Evolutionary conservation across 2,888 invertebrate genomes (phyloP).

Genomic region (Linyphia triangularis): DNA sequence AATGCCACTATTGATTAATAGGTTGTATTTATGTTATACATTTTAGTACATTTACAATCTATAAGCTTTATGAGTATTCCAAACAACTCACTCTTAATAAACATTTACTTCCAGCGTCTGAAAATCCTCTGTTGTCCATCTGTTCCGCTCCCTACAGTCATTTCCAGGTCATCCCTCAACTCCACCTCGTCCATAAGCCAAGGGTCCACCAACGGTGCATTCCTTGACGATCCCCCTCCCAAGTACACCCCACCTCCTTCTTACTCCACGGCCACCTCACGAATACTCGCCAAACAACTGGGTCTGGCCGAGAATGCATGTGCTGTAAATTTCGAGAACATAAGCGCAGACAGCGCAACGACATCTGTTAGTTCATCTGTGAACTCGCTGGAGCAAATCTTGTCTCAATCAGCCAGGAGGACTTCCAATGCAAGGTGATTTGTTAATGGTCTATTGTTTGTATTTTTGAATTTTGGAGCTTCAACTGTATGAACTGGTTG

Average conservation of each 20-base stretch:
- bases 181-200: conserved; percentile 54
- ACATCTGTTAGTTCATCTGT: not conserved
- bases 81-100: too few species aligned
- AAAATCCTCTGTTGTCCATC: conserved; percentile 62
- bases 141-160: conserved; percentile 26
- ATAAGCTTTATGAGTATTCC: too few species aligned
- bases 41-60: too few species aligned
- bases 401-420: not conserved
- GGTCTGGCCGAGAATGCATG: conserved; percentile 34
- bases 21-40: not conserved
- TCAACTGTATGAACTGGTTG: too few species aligned
- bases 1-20: too few species aligned
- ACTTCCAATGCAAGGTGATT: not conserved
- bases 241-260: conserved; percentile 96
- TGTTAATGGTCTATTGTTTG: too few species aligned
- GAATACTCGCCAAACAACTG: conserved; percentile 76
- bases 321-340: conserved; percentile 28
- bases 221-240: conserved; percentile 87
- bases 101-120: conserved; percentile 28
- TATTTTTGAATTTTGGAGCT: too few species aligned
- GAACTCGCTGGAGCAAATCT: conserved; percentile 21
- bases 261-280: conserved; percentile 93
- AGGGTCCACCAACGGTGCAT: conserved; percentile 71
- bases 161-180: conserved; percentile 38
- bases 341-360: conserved; percentile 2